Evolutionary conservation across 2,888 invertebrate genomes (phyloP).

Genomic region (Pogonocherus hispidulus): DNA sequence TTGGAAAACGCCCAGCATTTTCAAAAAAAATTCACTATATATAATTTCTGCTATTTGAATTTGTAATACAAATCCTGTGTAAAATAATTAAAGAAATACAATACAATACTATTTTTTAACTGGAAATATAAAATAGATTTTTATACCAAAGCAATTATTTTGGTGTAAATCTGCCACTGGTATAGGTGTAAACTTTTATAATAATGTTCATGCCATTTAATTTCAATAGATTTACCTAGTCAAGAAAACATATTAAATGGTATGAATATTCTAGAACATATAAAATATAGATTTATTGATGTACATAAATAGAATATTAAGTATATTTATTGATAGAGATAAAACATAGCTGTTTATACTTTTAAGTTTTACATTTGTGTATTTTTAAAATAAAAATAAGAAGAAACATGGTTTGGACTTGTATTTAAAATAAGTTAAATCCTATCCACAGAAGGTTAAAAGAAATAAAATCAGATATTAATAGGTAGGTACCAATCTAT

Average conservation of each 20-base stretch:
- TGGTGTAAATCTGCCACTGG: conserved; percentile 25
- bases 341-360: conserved; percentile 6
- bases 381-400: conserved; percentile 10
- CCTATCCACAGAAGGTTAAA: no score
- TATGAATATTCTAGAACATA: conserved; percentile 20
- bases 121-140: no score
- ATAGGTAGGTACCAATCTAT: no score
- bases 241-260: conserved; percentile 31
- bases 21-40: no score
- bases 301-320: conserved; percentile 24
- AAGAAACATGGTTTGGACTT: not conserved
- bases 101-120: no score
- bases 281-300: conserved; percentile 16
- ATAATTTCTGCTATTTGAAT: no score
- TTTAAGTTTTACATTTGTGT: conserved; percentile 16
- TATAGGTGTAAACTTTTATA: conserved; percentile 11
- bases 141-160: conserved; percentile 25
- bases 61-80: no score
- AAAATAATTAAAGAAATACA: no score
- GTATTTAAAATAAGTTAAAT: no score
- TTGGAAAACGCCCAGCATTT: no score
- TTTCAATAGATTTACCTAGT: conserved; percentile 22
- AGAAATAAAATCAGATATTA: no score
- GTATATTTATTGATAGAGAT: conserved; percentile 27
- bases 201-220: conserved; percentile 30